phyloP scores from a whole-genome alignment of 1,140 invertebrate species.

The Amphibalanus amphitrite region DNA sequence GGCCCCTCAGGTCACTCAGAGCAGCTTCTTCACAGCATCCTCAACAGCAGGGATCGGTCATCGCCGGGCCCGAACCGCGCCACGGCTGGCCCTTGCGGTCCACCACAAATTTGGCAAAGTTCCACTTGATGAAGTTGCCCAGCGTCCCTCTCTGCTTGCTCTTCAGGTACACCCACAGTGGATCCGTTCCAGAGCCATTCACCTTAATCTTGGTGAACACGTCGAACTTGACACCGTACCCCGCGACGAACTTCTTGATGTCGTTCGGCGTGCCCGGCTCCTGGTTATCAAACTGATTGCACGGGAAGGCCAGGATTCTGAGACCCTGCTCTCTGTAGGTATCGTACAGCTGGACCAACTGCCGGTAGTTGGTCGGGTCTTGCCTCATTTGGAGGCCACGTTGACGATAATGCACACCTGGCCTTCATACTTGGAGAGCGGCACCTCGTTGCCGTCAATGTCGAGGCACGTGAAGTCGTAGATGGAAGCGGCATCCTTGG shows the following conservation, averaged over 20 bases:
- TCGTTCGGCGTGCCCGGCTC: slow-evolving; percentile 60
- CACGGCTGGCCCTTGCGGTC: no score
- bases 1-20: no score
- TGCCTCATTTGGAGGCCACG: slow-evolving; percentile 59
- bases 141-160: slow-evolving; percentile 51
- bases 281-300: slow-evolving; percentile 60
- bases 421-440: slow-evolving; percentile 55
- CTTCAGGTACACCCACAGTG: slow-evolving; percentile 78
- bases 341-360: no score
- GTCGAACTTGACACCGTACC: no score
- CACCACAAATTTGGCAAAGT: no score
- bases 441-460: slow-evolving; percentile 50
- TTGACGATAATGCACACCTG: no score
- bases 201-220: no score
- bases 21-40: background rate
- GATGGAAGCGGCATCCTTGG: slow-evolving; percentile 26
- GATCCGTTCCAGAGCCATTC: no score
- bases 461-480: slow-evolving; percentile 57
- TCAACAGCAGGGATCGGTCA: slow-evolving; percentile 30
- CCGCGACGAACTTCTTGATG: no score
- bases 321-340: no score
- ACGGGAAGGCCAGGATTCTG: no score
- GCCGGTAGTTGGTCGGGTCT: slow-evolving; percentile 60
- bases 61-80: slow-evolving; percentile 57
- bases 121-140: no score